Conservation (phyloP, 2,797 vertebrate species). For the Threskiornis aethiopicus region DNA sequence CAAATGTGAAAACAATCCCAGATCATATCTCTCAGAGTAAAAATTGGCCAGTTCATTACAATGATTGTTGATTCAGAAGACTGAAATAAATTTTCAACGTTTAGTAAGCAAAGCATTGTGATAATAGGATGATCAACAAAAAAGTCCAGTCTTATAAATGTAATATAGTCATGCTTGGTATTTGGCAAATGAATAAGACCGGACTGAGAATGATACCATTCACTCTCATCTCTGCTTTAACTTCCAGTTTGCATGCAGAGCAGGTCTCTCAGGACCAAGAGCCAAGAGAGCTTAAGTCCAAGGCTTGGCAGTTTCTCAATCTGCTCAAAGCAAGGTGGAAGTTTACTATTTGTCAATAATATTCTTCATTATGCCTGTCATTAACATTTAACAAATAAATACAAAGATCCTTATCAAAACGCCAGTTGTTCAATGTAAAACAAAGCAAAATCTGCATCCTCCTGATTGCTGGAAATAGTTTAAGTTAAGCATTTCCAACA, state of each 20-base stretch:
- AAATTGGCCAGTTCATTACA: background rate
- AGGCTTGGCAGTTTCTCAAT: background rate
- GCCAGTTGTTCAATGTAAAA: background rate
- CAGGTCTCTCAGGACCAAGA: background rate
- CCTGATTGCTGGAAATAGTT: background rate
- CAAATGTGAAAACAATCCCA: slow-evolving; percentile 1
- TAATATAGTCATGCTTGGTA: background rate
- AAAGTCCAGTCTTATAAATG: background rate
- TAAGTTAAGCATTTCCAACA: background rate
- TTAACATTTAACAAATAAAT: background rate
- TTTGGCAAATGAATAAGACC: background rate
- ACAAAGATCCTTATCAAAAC: background rate
- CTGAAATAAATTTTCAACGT: background rate
- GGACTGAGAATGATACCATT: background rate
- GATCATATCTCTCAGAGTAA: background rate
- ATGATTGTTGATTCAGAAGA: background rate
- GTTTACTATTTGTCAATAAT: background rate
- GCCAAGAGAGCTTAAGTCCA: background rate
- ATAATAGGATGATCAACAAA: background rate
- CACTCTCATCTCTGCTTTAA: background rate
- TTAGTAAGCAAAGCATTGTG: background rate
- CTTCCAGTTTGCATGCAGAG: background rate
- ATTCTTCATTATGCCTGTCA: background rate
- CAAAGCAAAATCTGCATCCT: background rate
- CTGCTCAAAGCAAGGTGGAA: background rate